phyloP scores from a whole-genome alignment of 1,140 invertebrate genomes.

The Anoplolepis gracilipes region DNA sequence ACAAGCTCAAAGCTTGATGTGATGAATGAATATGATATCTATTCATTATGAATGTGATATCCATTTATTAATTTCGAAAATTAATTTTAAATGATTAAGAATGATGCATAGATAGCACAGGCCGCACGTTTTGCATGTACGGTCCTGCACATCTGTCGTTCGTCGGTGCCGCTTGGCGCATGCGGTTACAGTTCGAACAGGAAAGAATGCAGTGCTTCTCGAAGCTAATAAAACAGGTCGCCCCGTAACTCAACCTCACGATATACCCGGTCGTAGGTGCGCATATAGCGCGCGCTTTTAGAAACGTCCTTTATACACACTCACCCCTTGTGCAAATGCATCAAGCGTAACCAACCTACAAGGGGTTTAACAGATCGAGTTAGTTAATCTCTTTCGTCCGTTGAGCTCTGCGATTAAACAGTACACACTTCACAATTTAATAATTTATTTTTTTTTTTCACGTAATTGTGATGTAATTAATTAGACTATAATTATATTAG shows the following conservation, averaged over 20 bases:
- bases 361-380: slow-evolving; percentile 49
- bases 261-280: slow-evolving; percentile 52
- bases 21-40: not conserved
- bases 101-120: not conserved
- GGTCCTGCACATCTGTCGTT: slow-evolving; percentile 33
- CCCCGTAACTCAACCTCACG: slow-evolving; percentile 62
- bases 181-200: slow-evolving; percentile 68
- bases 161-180: slow-evolving; percentile 60
- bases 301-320: slow-evolving; percentile 54
- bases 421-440: not conserved
- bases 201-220: slow-evolving; percentile 64
- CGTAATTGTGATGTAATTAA: not conserved
- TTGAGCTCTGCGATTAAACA: slow-evolving; percentile 12
- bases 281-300: slow-evolving; percentile 23
- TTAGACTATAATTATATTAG: slow-evolving; percentile 5
- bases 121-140: not conserved
- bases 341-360: slow-evolving; percentile 24
- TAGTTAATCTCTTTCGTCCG: slow-evolving; percentile 46
- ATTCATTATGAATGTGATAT: not conserved
- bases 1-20: not conserved
- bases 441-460: slow-evolving; percentile 3
- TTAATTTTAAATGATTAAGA: not conserved
- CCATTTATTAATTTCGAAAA: not conserved
- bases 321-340: slow-evolving; percentile 46
- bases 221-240: slow-evolving; percentile 59